phyloP scores from a whole-genome alignment of 1,140 invertebrate genomes.

The Euwallacea similis region DNA sequence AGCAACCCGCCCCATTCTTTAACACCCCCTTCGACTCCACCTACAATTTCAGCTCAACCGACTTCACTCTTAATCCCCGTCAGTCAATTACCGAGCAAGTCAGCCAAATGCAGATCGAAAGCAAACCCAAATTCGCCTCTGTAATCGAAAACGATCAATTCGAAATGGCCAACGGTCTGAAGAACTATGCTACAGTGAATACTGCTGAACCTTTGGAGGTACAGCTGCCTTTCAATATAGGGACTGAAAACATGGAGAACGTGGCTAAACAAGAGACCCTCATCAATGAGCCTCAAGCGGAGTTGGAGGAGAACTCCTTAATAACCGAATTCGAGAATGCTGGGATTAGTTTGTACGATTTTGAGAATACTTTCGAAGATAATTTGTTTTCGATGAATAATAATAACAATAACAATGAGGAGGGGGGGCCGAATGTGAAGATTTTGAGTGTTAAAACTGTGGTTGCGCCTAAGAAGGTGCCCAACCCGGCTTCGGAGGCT shows the following conservation, averaged over 20 bases:
- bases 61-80: background rate
- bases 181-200: conserved; percentile 52
- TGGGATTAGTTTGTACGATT: conserved; percentile 47
- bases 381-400: conserved; percentile 34
- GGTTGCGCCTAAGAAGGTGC: conserved; percentile 30
- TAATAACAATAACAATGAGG: background rate
- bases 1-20: conserved; percentile 8
- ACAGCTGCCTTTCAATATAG: conserved; percentile 51
- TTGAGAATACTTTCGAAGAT: conserved; percentile 36
- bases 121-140: conserved; percentile 44
- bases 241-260: conserved; percentile 50
- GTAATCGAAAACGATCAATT: conserved; percentile 48
- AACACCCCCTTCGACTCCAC: background rate
- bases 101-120: conserved; percentile 33
- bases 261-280: conserved; percentile 49
- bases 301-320: conserved; percentile 49
- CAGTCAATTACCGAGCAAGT: conserved; percentile 31
- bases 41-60: conserved; percentile 18
- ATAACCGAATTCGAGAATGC: conserved; percentile 52
- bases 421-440: conserved; percentile 44
- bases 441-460: conserved; percentile 48
- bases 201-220: conserved; percentile 49
- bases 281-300: conserved; percentile 46
- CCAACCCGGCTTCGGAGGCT: conserved; percentile 59
- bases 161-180: conserved; percentile 50